A percentile compares a stretch with the other conserved stretches of the same genome.
Conservation (phyloP, 35 echinoderm and acorn worm genomes). For the Apostichopus californicus region DNA sequence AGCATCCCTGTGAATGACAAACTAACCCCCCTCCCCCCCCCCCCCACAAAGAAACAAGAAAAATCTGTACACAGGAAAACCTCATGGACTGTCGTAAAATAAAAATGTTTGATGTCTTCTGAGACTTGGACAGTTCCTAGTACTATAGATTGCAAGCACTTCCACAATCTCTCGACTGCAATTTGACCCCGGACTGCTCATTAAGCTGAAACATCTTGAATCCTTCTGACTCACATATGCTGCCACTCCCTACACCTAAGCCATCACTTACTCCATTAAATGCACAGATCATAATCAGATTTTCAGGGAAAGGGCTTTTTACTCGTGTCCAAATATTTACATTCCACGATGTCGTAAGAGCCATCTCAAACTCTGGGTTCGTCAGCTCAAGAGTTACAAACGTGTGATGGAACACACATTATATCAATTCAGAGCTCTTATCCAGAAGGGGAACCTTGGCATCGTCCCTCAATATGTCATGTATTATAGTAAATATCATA, state of each 20-base stretch:
- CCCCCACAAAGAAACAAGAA: too few species aligned
- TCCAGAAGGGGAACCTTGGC: not conserved
- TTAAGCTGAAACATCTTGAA: too few species aligned
- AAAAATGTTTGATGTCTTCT: too few species aligned
- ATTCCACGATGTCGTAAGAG: not conserved
- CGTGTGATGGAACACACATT: not conserved
- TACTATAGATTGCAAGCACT: too few species aligned
- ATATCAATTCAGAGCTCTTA: constrained; percentile 1
- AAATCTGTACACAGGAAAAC: too few species aligned
- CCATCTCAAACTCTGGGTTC: not conserved
- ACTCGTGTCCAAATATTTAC: constrained; percentile 30
- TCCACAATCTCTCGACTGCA: not conserved
- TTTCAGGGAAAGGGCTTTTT: constrained; percentile 28
- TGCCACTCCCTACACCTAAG: not conserved
- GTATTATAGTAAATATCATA: constrained; percentile 1
- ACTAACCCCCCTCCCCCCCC: too few species aligned
- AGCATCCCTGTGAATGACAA: too few species aligned
- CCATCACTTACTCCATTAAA: not conserved
- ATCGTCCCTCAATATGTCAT: not conserved
- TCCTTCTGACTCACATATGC: not conserved
- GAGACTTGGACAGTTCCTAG: too few species aligned
- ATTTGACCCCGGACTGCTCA: not conserved
- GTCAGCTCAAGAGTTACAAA: not conserved
- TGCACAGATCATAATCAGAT: not conserved
- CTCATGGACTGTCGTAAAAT: too few species aligned